Evolutionary conservation across 2,113 vertebrate genomes (phyloP), one percentile per base, ranked within the genome.

Genomic region (Propithecus coquereli): DNA sequence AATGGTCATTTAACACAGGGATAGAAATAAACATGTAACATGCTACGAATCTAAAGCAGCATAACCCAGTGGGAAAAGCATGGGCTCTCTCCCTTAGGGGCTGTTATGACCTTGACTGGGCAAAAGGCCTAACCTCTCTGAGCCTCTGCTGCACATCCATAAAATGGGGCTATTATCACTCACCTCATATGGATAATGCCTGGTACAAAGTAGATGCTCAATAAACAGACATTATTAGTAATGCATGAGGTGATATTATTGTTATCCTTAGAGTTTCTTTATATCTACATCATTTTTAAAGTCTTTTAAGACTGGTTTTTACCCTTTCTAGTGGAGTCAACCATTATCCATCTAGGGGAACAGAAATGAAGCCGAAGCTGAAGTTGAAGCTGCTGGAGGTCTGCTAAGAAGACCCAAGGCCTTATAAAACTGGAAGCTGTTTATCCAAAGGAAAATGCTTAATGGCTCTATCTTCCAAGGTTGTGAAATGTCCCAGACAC

Each of bases 341-440:
- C 66, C 71, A 92, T 71, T 77, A 95, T 80, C 9, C 30, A 92
- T 84, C 32, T 66, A 12, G 14, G 43, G 17, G 9, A 79, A 74
- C 43, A 76, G 14, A 87, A 96, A 92, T 90, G 25, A 95, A 89
- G 61, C 22, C 47, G 43, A 82, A 77, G 74, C 73, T 89, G 71
- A 95, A 89, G 61, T 11, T 54, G 50, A 82, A 77, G 74, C 73
- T 89, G 71, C 25, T 85, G 47, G 76, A 94, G 50, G 68, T 87
- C 57, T 45, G 73, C 86, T 96, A 65, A 89, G 50, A 94, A 95
- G 79, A 95, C 59, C 27, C 84, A 94, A 57, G 47, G 76, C 52
- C 73, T 94, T 95, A 86, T 91, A 89, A 96, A 97, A 97, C 27
- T 47, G 71, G 52, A n/a, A 96, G 18, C 89, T 87, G 86, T 93